phyloP scores from a whole-genome alignment of 2,888 invertebrate genomes.

The Mamestra brassicae region DNA sequence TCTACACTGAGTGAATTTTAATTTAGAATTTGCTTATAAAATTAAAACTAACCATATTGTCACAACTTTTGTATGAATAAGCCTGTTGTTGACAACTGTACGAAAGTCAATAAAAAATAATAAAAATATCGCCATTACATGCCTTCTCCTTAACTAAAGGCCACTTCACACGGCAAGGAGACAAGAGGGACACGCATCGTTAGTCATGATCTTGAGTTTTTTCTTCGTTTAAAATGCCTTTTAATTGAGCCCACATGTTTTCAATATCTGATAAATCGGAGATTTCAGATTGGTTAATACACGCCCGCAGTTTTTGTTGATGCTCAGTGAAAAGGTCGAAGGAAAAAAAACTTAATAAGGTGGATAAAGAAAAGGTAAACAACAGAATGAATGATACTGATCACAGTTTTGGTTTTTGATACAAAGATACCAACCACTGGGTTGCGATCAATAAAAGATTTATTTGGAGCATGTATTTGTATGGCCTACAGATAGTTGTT shows the following conservation, averaged over 20 bases:
- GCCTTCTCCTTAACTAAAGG: constrained; percentile 76
- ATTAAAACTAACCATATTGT: no score
- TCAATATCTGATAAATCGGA: constrained; percentile 81
- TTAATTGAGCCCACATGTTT: constrained; percentile 87
- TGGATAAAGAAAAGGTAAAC: constrained; percentile 28
- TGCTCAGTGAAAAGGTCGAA: constrained; percentile 23
- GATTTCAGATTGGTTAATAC: constrained; percentile 79
- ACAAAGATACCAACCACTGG: not conserved
- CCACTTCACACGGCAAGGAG: constrained; percentile 77
- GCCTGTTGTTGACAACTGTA: no score
- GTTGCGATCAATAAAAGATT: no score
- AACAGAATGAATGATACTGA: not conserved
- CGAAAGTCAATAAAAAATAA: not conserved
- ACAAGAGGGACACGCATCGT: constrained; percentile 76
- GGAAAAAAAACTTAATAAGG: not conserved
- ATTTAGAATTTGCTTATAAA: no score
- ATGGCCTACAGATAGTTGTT: no score
- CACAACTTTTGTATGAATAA: no score
- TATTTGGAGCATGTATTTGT: no score
- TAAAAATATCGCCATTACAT: not conserved
- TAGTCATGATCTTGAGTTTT: constrained; percentile 71
- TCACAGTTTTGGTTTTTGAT: not conserved
- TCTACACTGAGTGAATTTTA: no score
- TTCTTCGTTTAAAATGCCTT: constrained; percentile 77
- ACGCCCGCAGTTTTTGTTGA: constrained; percentile 63